Percentiles rank a stretch among this genome's conserved stretches.
Conservation (phyloP, 64 coral and sea anemone species). For the Stylophora pistillata region DNA sequence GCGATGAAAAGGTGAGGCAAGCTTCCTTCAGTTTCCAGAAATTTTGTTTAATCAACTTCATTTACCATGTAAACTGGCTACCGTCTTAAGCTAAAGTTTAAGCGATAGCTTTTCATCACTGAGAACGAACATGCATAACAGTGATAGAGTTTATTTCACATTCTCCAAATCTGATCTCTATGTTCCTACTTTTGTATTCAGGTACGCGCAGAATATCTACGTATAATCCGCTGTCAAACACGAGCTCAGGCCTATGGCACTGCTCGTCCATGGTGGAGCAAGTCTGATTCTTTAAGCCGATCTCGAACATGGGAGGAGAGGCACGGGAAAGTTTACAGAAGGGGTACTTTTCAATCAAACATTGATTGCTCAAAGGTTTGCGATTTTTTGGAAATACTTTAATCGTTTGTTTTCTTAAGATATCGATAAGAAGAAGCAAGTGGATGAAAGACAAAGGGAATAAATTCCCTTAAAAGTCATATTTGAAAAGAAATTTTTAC, state of each 20-base stretch:
- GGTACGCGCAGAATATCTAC: conserved; percentile 41
- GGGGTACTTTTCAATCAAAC: conserved; percentile 23
- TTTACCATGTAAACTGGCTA: too few species aligned
- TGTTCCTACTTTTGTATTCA: background rate
- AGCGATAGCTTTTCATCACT: too few species aligned
- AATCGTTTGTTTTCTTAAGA: background rate
- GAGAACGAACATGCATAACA: too few species aligned
- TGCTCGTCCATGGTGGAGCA: conserved; percentile 29
- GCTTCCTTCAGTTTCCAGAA: background rate
- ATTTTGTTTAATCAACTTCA: background rate
- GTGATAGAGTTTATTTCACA: background rate
- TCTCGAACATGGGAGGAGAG: conserved; percentile 13
- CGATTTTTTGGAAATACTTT: background rate
- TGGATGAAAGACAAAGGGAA: too few species aligned
- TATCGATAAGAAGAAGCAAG: too few species aligned
- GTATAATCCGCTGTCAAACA: conserved; percentile 30
- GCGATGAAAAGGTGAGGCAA: conserved; percentile 26
- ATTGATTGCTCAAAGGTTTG: conserved; percentile 14
- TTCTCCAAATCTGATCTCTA: background rate
- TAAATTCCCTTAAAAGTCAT: too few species aligned
- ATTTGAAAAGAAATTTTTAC: too few species aligned
- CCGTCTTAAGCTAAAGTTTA: too few species aligned
- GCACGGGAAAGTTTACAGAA: background rate
- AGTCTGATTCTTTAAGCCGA: conserved; percentile 20
- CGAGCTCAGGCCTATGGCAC: background rate